These are phyloP conservation scores for Calycopis cecrops DNA, from an alignment of 1,140 invertebrate species.

Conservation along the genomic window DNA sequence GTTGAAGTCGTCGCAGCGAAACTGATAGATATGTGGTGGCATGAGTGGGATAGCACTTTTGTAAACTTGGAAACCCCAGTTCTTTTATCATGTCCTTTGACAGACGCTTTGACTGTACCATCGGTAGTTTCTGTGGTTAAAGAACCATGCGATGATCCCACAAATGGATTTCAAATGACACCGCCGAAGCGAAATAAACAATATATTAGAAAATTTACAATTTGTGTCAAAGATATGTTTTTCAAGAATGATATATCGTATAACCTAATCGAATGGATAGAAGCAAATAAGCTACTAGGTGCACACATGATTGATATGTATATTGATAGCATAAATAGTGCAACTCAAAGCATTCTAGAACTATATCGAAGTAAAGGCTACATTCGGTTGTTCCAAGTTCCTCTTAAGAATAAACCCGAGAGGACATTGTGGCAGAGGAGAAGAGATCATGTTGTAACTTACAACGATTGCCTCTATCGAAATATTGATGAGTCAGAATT, in stretches of 20 bases:
- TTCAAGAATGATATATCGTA: slow-evolving; percentile 79
- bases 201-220: slow-evolving; percentile 73
- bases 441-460: slow-evolving; percentile 82
- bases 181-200: slow-evolving; percentile 27
- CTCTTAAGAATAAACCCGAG: slow-evolving; percentile 66
- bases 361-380: slow-evolving; percentile 75
- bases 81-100: slow-evolving; percentile 63
- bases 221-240: slow-evolving; percentile 83
- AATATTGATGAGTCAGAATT: slow-evolving; percentile 78
- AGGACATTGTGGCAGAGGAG: slow-evolving; percentile 81
- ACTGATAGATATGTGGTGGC: slow-evolving; percentile 67
- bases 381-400: slow-evolving; percentile 73
- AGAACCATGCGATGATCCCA: slow-evolving; percentile 60
- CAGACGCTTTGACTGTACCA: slow-evolving; percentile 37
- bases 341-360: slow-evolving; percentile 73
- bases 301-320: slow-evolving; percentile 81
- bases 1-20: slow-evolving; percentile 67
- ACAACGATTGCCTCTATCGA: slow-evolving; percentile 84
- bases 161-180: slow-evolving; percentile 49
- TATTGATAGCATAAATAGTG: slow-evolving; percentile 75
- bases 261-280: slow-evolving; percentile 81
- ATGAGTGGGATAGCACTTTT: slow-evolving; percentile 57
- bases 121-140: slow-evolving; percentile 60
- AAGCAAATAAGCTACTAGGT: slow-evolving; percentile 79
- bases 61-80: slow-evolving; percentile 54